phyloP scores from a whole-genome alignment of 1,140 invertebrate species.

The Saccostrea cuccullata region DNA sequence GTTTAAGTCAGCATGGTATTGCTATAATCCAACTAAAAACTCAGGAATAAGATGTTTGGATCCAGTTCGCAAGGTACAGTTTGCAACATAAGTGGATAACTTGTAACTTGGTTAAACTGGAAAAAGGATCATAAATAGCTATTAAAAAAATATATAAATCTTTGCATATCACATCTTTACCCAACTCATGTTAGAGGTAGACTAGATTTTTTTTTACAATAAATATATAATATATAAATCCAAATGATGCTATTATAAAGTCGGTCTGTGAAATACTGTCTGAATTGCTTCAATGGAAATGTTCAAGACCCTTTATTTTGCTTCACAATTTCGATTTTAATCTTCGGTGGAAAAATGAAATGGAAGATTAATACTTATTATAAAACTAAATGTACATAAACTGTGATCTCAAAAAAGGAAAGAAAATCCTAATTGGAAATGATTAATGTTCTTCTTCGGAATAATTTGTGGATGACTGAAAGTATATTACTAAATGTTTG shows the following conservation, averaged over 20 bases:
- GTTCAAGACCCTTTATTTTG: conserved; percentile 9
- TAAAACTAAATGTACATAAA: background rate
- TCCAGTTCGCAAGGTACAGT: conserved; percentile 34
- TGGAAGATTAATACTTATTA: background rate
- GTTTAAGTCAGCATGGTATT: conserved; percentile 26
- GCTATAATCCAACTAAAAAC: conserved; percentile 25
- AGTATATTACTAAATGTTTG: background rate
- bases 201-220: conserved; percentile 37
- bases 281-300: conserved; percentile 36
- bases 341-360: background rate
- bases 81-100: conserved; percentile 20
- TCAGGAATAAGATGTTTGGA: conserved; percentile 33
- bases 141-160: conserved; percentile 37
- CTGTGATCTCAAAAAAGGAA: conserved; percentile 9
- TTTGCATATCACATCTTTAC: conserved; percentile 37
- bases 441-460: background rate
- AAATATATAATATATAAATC: conserved; percentile 31
- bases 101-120: conserved; percentile 28
- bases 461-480: background rate
- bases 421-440: background rate
- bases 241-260: conserved; percentile 25
- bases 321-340: background rate
- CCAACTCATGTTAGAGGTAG: conserved; percentile 32
- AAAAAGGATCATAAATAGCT: conserved; percentile 21
- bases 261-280: conserved; percentile 26